Evolutionary conservation across 2,113 vertebrate genomes (phyloP).

Genomic region (Cranoglanis bouderius): DNA sequence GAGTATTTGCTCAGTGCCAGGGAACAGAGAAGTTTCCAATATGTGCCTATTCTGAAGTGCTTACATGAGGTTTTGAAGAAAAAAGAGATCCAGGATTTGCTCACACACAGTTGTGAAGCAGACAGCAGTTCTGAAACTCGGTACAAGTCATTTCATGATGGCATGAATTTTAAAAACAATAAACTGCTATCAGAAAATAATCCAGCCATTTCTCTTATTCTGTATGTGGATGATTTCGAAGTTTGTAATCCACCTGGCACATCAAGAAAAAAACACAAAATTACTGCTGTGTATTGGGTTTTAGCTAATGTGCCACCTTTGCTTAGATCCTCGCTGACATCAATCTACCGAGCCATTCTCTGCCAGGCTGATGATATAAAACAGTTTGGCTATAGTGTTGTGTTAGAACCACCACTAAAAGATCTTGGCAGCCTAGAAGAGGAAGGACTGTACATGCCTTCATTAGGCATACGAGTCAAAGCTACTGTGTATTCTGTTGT

Average conservation of each 20-base stretch:
- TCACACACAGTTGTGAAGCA: not conserved
- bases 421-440: not conserved
- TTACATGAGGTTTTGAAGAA: not conserved
- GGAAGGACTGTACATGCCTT: not conserved
- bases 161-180: too few relatives aligned
- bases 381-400: not conserved
- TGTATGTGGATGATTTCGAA: not conserved
- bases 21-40: not conserved
- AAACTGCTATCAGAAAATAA: too few relatives aligned
- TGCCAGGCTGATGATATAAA: not conserved
- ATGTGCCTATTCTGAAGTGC: not conserved
- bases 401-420: not conserved
- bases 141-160: not conserved
- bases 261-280: not conserved
- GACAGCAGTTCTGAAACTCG: not conserved
- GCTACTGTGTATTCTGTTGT: not conserved
- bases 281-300: not conserved
- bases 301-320: not conserved
- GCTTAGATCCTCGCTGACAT: not conserved
- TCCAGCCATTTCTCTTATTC: not conserved
- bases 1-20: not conserved
- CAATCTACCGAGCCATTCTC: not conserved
- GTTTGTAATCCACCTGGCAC: not conserved
- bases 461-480: not conserved
- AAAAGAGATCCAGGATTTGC: not conserved